Conservation (phyloP, 1,140 invertebrate species). For the Melitaea cinxia region DNA sequence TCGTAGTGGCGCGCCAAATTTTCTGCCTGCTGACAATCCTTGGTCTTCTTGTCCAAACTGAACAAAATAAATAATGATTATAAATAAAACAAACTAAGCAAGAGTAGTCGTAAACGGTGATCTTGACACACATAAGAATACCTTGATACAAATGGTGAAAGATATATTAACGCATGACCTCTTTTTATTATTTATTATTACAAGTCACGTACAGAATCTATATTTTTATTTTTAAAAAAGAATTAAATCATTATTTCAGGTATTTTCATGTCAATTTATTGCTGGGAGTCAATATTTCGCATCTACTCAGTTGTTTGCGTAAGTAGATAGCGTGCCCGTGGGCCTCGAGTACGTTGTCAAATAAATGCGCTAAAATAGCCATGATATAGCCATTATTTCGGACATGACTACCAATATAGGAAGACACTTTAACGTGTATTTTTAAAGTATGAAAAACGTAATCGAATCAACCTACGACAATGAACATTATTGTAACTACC, state of each 20-base stretch:
- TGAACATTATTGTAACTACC: too few relatives aligned
- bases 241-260: too few relatives aligned
- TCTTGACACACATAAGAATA: slow-evolving; percentile 27
- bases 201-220: not conserved
- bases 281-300: not conserved
- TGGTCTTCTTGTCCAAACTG: slow-evolving; percentile 91
- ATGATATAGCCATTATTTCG: too few relatives aligned
- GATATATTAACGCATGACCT: not conserved
- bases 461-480: too few relatives aligned
- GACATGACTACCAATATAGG: too few relatives aligned
- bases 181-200: not conserved
- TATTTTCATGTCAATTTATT: too few relatives aligned
- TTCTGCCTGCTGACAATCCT: slow-evolving; percentile 88
- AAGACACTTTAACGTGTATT: too few relatives aligned
- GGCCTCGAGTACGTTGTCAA: not conserved
- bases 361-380: too few relatives aligned
- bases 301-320: slow-evolving; percentile 5
- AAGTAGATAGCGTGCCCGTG: slow-evolving; percentile 9
- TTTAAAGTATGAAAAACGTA: too few relatives aligned
- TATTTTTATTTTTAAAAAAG: too few relatives aligned
- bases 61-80: slow-evolving; percentile 37
- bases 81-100: not conserved
- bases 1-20: slow-evolving; percentile 87
- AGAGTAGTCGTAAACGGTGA: not conserved
- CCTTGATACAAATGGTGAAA: not conserved